Evolutionary conservation across 1,140 invertebrate genomes (phyloP).

Genomic region (Streblospio benedicti): DNA sequence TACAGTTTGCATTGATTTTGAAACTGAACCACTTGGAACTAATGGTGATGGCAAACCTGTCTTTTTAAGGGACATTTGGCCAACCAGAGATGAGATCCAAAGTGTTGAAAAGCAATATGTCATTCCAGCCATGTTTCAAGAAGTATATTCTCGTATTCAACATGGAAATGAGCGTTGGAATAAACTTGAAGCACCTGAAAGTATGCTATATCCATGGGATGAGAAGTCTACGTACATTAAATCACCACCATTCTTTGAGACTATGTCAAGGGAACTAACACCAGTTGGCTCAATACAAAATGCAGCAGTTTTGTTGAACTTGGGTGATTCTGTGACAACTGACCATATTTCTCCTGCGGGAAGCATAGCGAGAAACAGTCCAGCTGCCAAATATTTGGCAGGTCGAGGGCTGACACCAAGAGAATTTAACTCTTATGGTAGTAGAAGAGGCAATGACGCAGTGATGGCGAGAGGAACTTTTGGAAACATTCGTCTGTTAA

Average conservation of each 20-base stretch:
- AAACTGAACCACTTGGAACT: slow-evolving; percentile 73
- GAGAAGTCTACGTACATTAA: slow-evolving; percentile 88
- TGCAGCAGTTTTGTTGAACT: slow-evolving; percentile 72
- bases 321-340: slow-evolving; percentile 93
- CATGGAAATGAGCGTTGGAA: slow-evolving; percentile 81
- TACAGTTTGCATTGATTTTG: slow-evolving; percentile 88
- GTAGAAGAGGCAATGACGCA: slow-evolving; percentile 88
- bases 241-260: slow-evolving; percentile 90
- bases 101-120: slow-evolving; percentile 78
- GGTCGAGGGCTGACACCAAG: slow-evolving; percentile 72
- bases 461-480: slow-evolving; percentile 96
- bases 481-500: slow-evolving; percentile 92
- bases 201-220: slow-evolving; percentile 88
- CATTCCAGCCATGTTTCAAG: slow-evolving; percentile 94
- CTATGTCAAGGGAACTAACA: slow-evolving; percentile 56
- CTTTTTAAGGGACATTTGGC: slow-evolving; percentile 90
- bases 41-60: slow-evolving; percentile 63
- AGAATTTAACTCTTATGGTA: slow-evolving; percentile 97
- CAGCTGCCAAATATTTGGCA: slow-evolving; percentile 73
- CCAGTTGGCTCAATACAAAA: slow-evolving; percentile 44
- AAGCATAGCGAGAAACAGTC: slow-evolving; percentile 86
- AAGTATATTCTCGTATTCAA: slow-evolving; percentile 74
- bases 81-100: slow-evolving; percentile 74
- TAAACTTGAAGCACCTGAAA: slow-evolving; percentile 65
- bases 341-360: slow-evolving; percentile 98